Conservation (phyloP, 92 coral and sea anemone species). For the Anthopleura xanthogrammica region DNA sequence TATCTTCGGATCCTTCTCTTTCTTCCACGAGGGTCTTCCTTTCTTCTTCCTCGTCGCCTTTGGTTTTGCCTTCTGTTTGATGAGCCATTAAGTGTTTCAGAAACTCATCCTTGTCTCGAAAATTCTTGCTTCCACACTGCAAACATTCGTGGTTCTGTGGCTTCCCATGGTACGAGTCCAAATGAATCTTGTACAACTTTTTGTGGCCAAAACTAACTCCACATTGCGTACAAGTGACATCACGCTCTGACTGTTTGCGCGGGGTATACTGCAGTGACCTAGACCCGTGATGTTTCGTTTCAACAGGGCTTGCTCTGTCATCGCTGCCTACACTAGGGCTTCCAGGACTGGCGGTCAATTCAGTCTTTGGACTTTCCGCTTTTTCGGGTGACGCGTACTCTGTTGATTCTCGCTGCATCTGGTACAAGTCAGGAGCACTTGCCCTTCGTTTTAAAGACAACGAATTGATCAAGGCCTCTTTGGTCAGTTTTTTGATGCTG, state of each 20-base stretch:
- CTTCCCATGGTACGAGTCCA: slow-evolving; percentile 85
- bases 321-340: slow-evolving; percentile 28
- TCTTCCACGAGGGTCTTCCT: not conserved
- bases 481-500: slow-evolving; percentile 76
- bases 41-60: not conserved
- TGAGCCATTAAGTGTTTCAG: slow-evolving; percentile 84
- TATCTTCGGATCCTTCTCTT: not conserved
- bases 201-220: slow-evolving; percentile 83
- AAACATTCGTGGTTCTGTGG: slow-evolving; percentile 67
- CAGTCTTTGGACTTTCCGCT: slow-evolving; percentile 1
- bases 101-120: slow-evolving; percentile 65
- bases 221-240: slow-evolving; percentile 72
- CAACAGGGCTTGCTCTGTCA: slow-evolving; percentile 6
- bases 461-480: slow-evolving; percentile 82
- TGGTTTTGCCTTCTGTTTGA: slow-evolving; percentile 44
- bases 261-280: slow-evolving; percentile 47
- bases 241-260: slow-evolving; percentile 56
- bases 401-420: slow-evolving; percentile 34
- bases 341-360: not conserved
- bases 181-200: slow-evolving; percentile 79
- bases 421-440: slow-evolving; percentile 81
- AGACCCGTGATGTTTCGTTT: slow-evolving; percentile 29
- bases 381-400: slow-evolving; percentile 1
- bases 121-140: slow-evolving; percentile 68
- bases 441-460: slow-evolving; percentile 75